These are phyloP conservation scores for Zaprionus ornatus DNA, from an alignment of 1,140 invertebrate species.

Conservation along the genomic window DNA sequence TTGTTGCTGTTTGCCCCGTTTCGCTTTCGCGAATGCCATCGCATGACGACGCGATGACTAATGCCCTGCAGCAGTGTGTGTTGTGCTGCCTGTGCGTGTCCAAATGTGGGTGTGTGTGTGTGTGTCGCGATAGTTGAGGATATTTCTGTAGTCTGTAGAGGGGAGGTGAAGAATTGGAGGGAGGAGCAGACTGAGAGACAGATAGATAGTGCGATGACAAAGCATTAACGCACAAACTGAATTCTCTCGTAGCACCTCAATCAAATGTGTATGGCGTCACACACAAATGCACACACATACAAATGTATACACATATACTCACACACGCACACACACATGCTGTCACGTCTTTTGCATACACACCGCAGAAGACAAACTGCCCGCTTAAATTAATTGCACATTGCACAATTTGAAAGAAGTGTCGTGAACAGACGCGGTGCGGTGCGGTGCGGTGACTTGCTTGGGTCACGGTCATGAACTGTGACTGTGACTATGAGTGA, in stretches of 20 bases:
- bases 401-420: slow-evolving; percentile 13
- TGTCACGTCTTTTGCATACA: background rate
- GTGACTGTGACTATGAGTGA: slow-evolving; percentile 7
- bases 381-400: slow-evolving; percentile 35
- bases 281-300: background rate
- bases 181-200: background rate
- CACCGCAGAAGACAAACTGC: background rate
- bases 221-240: slow-evolving; percentile 2
- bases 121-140: slow-evolving; percentile 17
- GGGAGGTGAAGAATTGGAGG: background rate
- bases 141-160: slow-evolving; percentile 9
- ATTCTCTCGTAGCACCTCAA: slow-evolving; percentile 4
- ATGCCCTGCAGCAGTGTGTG: slow-evolving; percentile 11
- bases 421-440: background rate
- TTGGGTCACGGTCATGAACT: slow-evolving; percentile 15
- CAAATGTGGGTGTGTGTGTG: too few relatives aligned
- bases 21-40: slow-evolving; percentile 6
- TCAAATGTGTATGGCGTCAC: background rate
- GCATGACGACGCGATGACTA: slow-evolving; percentile 30
- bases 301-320: background rate
- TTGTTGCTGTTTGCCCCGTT: slow-evolving; percentile 1
- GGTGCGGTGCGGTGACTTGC: slow-evolving; percentile 1
- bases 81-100: background rate
- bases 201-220: slow-evolving; percentile 5
- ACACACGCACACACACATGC: background rate